These are phyloP conservation scores for Drosophila mayaguana DNA, from an alignment of 2,888 invertebrate species.

Conservation along the genomic window DNA sequence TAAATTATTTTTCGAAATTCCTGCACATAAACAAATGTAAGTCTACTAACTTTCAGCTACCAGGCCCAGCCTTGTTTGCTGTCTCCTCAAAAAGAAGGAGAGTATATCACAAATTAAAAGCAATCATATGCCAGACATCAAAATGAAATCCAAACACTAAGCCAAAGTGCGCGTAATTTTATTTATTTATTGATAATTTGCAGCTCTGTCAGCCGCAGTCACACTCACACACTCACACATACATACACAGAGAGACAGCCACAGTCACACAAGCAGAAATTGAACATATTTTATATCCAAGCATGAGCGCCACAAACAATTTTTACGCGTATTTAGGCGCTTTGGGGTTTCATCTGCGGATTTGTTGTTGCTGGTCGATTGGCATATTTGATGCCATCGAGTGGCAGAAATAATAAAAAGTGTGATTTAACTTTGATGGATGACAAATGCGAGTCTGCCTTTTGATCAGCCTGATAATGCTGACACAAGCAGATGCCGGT, in stretches of 20 bases:
- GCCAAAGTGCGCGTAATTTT: conserved; percentile 76
- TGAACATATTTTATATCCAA: conserved; percentile 40
- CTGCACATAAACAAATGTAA: conserved; percentile 1
- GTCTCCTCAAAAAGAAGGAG: background rate
- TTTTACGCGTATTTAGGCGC: conserved; percentile 77
- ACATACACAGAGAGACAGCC: background rate
- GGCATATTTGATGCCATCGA: conserved; percentile 62
- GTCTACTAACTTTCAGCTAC: conserved; percentile 7
- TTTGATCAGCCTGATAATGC: conserved; percentile 72
- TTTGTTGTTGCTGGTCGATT: conserved; percentile 44
- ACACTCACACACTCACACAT: conserved; percentile 20
- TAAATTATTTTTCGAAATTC: conserved; percentile 3
- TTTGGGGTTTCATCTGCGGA: conserved; percentile 55
- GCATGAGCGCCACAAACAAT: conserved; percentile 57
- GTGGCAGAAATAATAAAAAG: conserved; percentile 81
- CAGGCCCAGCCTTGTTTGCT: conserved; percentile 12
- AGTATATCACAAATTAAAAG: conserved; percentile 44
- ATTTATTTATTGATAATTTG: conserved; percentile 81
- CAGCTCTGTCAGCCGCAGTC: conserved; percentile 66
- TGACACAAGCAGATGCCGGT: conserved; percentile 54
- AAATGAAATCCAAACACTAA: conserved; percentile 68
- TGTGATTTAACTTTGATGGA: conserved; percentile 84
- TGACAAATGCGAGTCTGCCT: conserved; percentile 77
- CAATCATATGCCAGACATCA: conserved; percentile 77
- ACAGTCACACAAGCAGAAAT: conserved; percentile 18